Evolutionary conservation across 2,113 vertebrate species (phyloP), one percentile per base, ranked within the genome.

Genomic region (Neofelis nebulosa): DNA sequence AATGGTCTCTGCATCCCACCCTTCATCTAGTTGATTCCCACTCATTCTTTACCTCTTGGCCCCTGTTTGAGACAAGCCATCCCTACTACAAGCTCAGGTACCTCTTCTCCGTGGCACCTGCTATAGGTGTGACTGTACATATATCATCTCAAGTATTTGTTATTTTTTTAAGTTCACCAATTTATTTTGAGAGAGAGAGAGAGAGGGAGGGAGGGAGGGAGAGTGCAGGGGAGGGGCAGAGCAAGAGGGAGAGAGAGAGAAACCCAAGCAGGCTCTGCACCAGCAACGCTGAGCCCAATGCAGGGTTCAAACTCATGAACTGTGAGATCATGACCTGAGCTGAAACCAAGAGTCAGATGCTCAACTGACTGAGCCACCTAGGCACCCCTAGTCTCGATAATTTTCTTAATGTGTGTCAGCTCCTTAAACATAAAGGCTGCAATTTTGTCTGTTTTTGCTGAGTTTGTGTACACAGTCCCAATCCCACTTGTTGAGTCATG

Each of bases 361-460:
- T 61, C 19, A 8, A 61, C 57, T 61, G 57, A 61, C 57, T 61
- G 57, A 61, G 21, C 57, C 21, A 61, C 57, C 19, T 21, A 61
- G 57, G 57, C 21, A 9, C 57, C 57, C 57, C 21, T 61, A 61
- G 10, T 38, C 71, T 96, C 93, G 29, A 93, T 76, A 89, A 50
- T 73, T 78, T 83, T 8, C 71, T 91, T 92, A 92, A 7, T 78
- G 9, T 83, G n/a, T 74, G 1, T n/a, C 63, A 89, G 19, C 8
- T 96, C 52, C 89, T 95, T 82, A 74, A 93, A 85, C 21, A 85
- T 23, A 33, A 92, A 29, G 27, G 36, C 31, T 95, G 27, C 57
- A 91, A 73, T 85, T 21, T 80, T 94, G n/a, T 81, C 80, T 96
- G 33, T 10, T 68, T 95, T 92, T 96, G 6, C 41, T 81, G 16